Evolutionary conservation across 2,797 vertebrate genomes (phyloP), one percentile per base, ranked within the genome.

Genomic region (Clarias pachynema): DNA sequence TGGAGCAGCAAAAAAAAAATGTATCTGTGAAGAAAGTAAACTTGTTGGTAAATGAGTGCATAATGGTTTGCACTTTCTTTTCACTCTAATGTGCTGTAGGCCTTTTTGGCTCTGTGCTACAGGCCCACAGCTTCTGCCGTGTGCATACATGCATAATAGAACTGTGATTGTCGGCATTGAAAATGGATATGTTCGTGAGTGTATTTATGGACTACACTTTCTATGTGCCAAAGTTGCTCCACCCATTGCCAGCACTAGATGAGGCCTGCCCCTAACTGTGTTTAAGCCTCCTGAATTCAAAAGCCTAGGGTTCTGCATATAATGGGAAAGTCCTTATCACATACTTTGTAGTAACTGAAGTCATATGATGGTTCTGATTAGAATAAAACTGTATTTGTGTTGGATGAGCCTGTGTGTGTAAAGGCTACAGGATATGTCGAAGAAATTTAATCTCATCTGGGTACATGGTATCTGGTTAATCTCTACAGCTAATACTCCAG

Each of bases 281-380:
- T 92, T 92, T 84, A 89, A 93, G 86, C 95, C 93, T 95, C 94
- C 91, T 88, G 53, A 84, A 82, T 82, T 89, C 73, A 89, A 91
- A 90, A 92, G 93, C 92, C 77, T 73, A 75, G 68, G 79, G 91
- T 31, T 90, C 74, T 56, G 34, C 82, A 81, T 44, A 86, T 85
- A 88, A 89, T 89, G 86, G 86, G 88, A 84, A 87, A 92, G 89
- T 83, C 87, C 90, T 82, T 84, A 69, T 84, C 89, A 89, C 84
- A 57, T 81, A 92, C 89, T 89, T 91, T 91, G 91, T 91, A 90
- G 92, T 93, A 93, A 91, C 90, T 86, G 86, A 80, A 90, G 80
- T 91, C 92, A 94, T 94, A 92, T 92, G 92, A 92, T 88, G 91
- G 92, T 92, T 92, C 90, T 89, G 93, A 93, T 95, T 94, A 92